These are phyloP conservation scores for Phalacrocorax pelagicus DNA, from an alignment of 2,113 vertebrate genomes.

Conservation along the genomic window DNA sequence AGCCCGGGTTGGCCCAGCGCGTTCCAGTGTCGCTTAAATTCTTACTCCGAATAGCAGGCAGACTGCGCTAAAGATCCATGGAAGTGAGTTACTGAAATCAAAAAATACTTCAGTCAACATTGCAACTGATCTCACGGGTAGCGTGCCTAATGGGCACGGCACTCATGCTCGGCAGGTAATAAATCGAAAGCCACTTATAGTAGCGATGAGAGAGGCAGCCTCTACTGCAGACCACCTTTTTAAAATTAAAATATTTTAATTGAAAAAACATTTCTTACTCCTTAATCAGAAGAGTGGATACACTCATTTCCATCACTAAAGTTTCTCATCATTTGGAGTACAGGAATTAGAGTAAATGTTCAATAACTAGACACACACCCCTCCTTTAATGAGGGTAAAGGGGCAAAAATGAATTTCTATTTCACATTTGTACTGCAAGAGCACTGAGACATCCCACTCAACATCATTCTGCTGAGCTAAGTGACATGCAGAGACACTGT, in stretches of 20 bases:
- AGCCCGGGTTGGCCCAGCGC: not conserved
- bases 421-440: not conserved
- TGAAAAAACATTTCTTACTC: not conserved
- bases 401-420: not conserved
- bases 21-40: not conserved
- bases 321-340: not conserved
- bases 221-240: not conserved
- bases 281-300: not conserved
- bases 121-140: not conserved
- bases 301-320: not conserved
- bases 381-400: not conserved
- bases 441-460: not conserved
- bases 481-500: rapidly evolving
- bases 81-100: not conserved
- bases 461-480: not conserved
- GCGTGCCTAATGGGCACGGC: not conserved
- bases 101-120: not conserved
- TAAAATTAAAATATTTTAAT: not conserved
- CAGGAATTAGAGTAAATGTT: not conserved
- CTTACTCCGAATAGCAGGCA: not conserved
- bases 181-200: not conserved
- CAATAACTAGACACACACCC: not conserved
- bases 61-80: no score
- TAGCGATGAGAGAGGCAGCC: not conserved
- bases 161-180: not conserved